Conservation (phyloP, 2,888 invertebrate species). For the Stomorhina lunata region DNA sequence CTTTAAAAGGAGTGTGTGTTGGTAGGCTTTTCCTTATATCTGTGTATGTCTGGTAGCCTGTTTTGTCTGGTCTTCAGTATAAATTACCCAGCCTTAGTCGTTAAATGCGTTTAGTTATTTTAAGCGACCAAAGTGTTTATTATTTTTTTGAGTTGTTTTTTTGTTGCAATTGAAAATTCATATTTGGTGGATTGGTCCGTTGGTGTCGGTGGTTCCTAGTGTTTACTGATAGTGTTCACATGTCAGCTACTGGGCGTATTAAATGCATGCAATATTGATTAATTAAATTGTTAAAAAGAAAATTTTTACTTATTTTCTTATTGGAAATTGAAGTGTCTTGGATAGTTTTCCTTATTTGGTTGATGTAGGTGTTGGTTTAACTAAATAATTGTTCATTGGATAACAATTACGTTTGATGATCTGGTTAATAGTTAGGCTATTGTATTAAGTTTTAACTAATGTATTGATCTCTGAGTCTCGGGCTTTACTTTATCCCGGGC, state of each 20-base stretch:
- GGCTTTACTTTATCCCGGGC: too few relatives aligned
- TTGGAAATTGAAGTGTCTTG: not conserved
- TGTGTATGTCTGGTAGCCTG: conserved; percentile 5
- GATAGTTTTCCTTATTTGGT: not conserved
- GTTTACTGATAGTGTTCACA: conserved; percentile 70
- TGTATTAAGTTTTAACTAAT: too few relatives aligned
- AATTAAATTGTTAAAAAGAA: conserved; percentile 60
- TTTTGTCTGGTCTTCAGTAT: conserved; percentile 47
- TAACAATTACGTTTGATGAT: too few relatives aligned
- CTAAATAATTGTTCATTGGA: too few relatives aligned
- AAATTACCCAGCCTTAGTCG: conserved; percentile 40
- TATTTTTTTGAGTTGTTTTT: not conserved
- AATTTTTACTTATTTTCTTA: conserved; percentile 45
- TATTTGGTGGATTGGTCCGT: not conserved
- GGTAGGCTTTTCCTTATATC: not conserved
- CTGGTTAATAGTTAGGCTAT: too few relatives aligned
- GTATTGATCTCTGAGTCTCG: too few relatives aligned
- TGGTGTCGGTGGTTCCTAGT: conserved; percentile 56
- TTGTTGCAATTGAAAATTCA: not conserved
- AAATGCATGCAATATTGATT: conserved; percentile 63
- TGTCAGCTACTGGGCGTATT: conserved; percentile 66
- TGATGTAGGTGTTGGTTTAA: conserved; percentile 16
- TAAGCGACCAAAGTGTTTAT: conserved; percentile 24
- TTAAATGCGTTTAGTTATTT: conserved; percentile 49
- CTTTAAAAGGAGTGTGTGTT: not conserved